phyloP scores from a whole-genome alignment of 2,113 vertebrate genomes.

The Oryzias celebensis region DNA sequence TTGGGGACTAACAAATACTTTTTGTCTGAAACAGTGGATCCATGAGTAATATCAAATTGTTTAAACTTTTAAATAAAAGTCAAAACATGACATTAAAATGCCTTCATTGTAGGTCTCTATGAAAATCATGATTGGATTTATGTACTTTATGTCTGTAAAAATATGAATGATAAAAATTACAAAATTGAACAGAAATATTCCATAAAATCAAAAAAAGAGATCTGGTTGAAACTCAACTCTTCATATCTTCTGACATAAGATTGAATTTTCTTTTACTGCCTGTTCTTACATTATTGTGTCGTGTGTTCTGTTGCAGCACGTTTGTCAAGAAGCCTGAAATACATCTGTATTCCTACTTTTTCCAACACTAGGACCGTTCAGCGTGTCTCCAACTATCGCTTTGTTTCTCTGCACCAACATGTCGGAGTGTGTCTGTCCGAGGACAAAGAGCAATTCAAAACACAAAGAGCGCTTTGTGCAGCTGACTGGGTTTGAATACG shows the following conservation, averaged over 20 bases:
- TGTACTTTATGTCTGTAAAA: no score
- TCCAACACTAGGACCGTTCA: not conserved
- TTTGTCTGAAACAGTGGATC: no score
- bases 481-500: conserved; percentile 1
- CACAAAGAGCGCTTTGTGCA: conserved; percentile 29
- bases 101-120: no score
- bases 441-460: conserved; percentile 10
- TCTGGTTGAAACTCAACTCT: conserved; percentile 17
- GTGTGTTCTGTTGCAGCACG: conserved; percentile 5
- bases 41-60: no score
- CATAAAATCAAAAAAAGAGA: conserved; percentile 7
- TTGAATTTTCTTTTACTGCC: conserved; percentile 70
- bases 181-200: conserved; percentile 17
- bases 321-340: conserved; percentile 19
- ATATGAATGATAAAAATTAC: no score
- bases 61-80: no score
- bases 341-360: conserved; percentile 12
- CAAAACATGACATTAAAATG: no score
- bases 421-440: conserved; percentile 46
- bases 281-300: conserved; percentile 29
- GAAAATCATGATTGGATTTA: no score
- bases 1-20: no score
- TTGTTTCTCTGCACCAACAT: conserved; percentile 21
- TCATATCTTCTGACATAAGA: conserved; percentile 53
- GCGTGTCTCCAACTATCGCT: conserved; percentile 5